Evolutionary conservation across 2,797 vertebrate genomes (phyloP), one percentile per base, ranked within the genome.

Genomic region (Zalophus californianus): DNA sequence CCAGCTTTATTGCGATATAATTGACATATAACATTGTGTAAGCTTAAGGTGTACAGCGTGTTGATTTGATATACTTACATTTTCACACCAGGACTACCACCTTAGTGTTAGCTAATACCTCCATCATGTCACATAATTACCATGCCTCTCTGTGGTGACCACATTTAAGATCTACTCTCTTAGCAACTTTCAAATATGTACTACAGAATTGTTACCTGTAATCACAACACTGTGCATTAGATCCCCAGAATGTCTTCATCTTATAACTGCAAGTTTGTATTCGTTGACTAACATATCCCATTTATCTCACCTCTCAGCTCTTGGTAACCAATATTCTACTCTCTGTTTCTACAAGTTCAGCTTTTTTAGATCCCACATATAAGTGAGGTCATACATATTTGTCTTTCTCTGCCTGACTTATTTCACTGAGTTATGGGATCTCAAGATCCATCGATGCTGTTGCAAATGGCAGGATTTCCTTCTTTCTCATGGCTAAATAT

Each of bases 391-490:
- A 92, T 38, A 48, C 25, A 54, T 64, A 66, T 86, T 54, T 80
- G 56, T 66, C 41, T 87, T 87, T 80, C 73, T 64, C 29, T 91
- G 52, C 70, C 38, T 91, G 84, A 48, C 56, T 66, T 73, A 66
- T 66, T 95, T 83, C 32, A 73, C 66, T 66, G 80, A 32, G 44
- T 87, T 32, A 82, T 4, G 86, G 44, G 35, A 9, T 56, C 58
- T 92, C 38, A 82, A 58, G 35, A 15, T 73, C 32, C 75, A 82
- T 41, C 56, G 5, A 32, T 73, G 66, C 10, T 82, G 29, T 64
- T 72, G 23, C 48, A 80, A 91, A 95, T 86, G 54, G 21, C 73
- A 79, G 54, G 75, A 86, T 91, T 91, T 79, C 80, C 62, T 80
- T 58, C 41, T 86, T 80, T 64, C 64, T 73, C 44, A 38, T 87